phyloP scores from a whole-genome alignment of 2,113 vertebrate species.

The Anhinga rufa region DNA sequence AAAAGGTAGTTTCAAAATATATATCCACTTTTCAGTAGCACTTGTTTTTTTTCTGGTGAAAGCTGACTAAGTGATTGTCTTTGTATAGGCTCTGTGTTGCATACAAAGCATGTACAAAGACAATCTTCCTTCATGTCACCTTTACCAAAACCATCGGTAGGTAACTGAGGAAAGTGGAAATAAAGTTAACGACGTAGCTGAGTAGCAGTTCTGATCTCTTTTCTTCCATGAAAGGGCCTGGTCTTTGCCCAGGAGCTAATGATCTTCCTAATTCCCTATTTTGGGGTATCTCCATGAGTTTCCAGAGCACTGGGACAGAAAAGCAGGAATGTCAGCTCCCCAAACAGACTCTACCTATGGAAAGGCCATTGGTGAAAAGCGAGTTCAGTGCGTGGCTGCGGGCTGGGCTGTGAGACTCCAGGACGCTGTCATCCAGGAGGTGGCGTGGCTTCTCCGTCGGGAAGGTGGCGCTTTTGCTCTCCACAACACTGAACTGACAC shows the following conservation, averaged over 20 bases:
- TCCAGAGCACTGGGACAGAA: not conserved
- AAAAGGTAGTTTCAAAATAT: not conserved
- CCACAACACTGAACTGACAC: slow-evolving; percentile 90
- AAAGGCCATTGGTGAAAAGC: slow-evolving; percentile 83
- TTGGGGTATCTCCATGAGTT: not conserved
- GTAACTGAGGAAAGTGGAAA: not conserved
- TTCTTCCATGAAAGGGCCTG: not conserved
- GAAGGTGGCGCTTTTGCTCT: slow-evolving; percentile 92
- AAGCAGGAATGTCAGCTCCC: not conserved
- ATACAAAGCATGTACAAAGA: not conserved
- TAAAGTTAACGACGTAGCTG: not conserved
- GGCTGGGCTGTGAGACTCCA: slow-evolving; percentile 88
- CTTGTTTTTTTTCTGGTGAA: not conserved
- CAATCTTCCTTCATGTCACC: not conserved
- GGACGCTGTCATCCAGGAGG: slow-evolving; percentile 94
- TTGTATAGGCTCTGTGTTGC: not conserved
- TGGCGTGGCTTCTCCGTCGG: slow-evolving; percentile 88
- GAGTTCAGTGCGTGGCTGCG: slow-evolving; percentile 67
- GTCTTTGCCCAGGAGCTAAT: not conserved
- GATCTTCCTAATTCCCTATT: not conserved
- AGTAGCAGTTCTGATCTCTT: not conserved
- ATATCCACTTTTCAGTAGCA: not conserved
- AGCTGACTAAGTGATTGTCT: not conserved
- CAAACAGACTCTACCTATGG: slow-evolving; percentile 72
- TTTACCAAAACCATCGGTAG: not conserved